These are phyloP conservation scores for Galaxias olidus DNA, from an alignment of 2,797 vertebrate species.

Conservation along the genomic window DNA sequence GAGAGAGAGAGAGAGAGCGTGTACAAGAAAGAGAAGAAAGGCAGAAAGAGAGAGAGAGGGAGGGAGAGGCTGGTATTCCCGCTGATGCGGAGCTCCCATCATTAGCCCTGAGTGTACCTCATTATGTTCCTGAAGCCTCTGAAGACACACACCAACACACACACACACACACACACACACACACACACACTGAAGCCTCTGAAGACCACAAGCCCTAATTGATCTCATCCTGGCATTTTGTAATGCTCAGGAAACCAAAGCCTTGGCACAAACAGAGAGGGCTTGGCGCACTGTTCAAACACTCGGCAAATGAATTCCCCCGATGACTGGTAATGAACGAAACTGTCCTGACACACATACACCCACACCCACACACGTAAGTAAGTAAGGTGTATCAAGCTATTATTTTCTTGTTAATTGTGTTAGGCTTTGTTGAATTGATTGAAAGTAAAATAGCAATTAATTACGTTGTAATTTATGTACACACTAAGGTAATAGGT, in stretches of 20 bases:
- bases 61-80: constrained; percentile 11
- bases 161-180: no score
- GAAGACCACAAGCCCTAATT: constrained; percentile 71
- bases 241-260: constrained; percentile 58
- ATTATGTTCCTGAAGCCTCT: constrained; percentile 74
- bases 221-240: constrained; percentile 66
- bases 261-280: constrained; percentile 32
- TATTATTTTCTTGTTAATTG: no score
- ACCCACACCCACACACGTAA: no score
- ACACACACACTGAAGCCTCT: constrained; percentile 69
- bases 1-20: neutral
- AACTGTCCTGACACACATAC: no score
- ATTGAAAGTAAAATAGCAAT: no score
- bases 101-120: constrained; percentile 76
- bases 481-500: no score
- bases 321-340: neutral
- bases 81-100: constrained; percentile 62
- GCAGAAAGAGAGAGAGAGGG: constrained; percentile 24
- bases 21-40: constrained; percentile 29
- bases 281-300: constrained; percentile 11
- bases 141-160: no score
- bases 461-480: no score
- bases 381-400: no score
- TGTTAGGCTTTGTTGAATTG: no score
- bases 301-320: constrained; percentile 9